These are phyloP conservation scores for Zoanthus sansibaricus DNA, from an alignment of 92 coral and sea anemone genomes.

Conservation along the genomic window DNA sequence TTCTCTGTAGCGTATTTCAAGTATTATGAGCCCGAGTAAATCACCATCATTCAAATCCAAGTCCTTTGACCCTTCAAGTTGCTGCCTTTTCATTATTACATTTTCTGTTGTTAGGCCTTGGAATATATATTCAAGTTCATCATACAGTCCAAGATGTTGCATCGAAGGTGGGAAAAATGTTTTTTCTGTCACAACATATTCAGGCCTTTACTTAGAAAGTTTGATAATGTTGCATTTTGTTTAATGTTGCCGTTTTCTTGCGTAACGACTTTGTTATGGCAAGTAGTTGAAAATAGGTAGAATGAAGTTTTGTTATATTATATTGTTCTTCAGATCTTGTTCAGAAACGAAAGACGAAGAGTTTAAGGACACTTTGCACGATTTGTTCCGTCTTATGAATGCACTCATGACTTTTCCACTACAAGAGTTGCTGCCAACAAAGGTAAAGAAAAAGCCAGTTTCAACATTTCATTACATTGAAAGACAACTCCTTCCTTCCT, in stretches of 20 bases:
- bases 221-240: too few relatives aligned
- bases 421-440: constrained; percentile 33
- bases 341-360: not conserved
- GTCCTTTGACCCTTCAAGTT: too few relatives aligned
- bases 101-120: constrained; percentile 71
- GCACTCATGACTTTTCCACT: constrained; percentile 17
- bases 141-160: constrained; percentile 93
- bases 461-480: too few relatives aligned
- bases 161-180: constrained; percentile 66
- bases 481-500: too few relatives aligned
- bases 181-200: not conserved
- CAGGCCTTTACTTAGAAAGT: not conserved
- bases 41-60: too few relatives aligned
- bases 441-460: not conserved
- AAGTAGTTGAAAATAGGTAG: too few relatives aligned
- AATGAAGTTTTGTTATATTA: too few relatives aligned
- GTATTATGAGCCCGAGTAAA: too few relatives aligned
- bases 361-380: constrained; percentile 18
- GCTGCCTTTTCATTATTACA: too few relatives aligned
- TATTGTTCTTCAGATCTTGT: constrained; percentile 1
- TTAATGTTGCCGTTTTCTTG: too few relatives aligned
- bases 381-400: constrained; percentile 24
- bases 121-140: constrained; percentile 89
- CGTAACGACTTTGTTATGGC: too few relatives aligned
- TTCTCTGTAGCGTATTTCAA: too few relatives aligned